A percentile compares a stretch with the other conserved stretches of the same genome.
Evolutionary conservation across 2,113 vertebrate genomes (phyloP).

Genomic region (Pan paniscus): DNA sequence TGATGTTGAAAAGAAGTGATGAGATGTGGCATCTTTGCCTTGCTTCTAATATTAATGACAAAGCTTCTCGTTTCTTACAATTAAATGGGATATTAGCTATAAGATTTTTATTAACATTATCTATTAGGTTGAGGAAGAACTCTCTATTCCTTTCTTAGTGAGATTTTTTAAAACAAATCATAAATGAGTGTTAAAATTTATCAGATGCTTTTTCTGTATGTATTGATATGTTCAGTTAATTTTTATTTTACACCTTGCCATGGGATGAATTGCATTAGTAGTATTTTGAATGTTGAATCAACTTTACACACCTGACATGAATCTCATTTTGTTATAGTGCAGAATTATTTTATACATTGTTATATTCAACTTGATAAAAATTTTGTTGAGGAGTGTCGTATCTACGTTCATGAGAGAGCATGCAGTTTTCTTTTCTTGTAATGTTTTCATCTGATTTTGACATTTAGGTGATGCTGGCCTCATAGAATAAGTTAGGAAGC

Average conservation of each 20-base stretch:
- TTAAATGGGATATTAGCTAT: background rate
- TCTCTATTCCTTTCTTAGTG: background rate
- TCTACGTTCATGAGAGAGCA: background rate
- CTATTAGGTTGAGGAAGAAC: background rate
- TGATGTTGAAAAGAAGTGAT: background rate
- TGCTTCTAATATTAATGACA: background rate
- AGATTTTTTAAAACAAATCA: background rate
- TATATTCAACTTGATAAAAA: background rate
- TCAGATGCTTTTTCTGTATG: background rate
- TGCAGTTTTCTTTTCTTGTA: background rate
- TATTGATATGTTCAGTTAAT: background rate
- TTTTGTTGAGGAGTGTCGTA: background rate
- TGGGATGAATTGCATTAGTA: background rate
- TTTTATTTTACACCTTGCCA: background rate
- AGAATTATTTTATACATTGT: background rate
- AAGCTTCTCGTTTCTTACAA: background rate
- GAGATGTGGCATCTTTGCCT: background rate
- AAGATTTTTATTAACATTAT: background rate
- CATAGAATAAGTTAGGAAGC: background rate
- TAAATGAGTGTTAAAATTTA: background rate
- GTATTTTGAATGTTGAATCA: background rate
- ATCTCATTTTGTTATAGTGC: background rate
- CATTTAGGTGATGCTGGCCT: background rate
- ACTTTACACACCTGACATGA: background rate
- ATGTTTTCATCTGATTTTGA: background rate